Evolutionary conservation across 2,888 invertebrate species (phyloP).

Genomic region (Asteroscopus sphinx): DNA sequence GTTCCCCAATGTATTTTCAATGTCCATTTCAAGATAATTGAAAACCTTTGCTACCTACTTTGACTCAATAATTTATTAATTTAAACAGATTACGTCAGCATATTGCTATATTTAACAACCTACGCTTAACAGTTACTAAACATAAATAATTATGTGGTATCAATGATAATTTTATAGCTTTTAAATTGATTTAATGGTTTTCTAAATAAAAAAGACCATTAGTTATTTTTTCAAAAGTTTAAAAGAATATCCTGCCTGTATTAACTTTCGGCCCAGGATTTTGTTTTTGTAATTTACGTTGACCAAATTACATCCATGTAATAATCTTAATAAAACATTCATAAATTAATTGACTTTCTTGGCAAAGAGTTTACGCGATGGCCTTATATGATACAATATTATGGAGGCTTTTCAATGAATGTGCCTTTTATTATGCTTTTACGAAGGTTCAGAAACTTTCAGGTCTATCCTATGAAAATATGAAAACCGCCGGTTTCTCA

Average conservation of each 20-base stretch:
- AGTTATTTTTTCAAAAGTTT: neutral
- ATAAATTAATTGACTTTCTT: conserved; percentile 18
- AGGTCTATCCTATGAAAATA: too few species aligned
- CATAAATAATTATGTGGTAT: conserved; percentile 33
- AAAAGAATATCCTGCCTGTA: conserved; percentile 7
- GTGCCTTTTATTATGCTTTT: conserved; percentile 7
- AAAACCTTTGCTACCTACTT: conserved; percentile 29
- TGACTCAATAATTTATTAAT: conserved; percentile 36
- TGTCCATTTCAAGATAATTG: conserved; percentile 48
- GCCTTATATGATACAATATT: conserved; percentile 8
- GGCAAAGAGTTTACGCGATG: conserved; percentile 25
- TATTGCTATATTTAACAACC: conserved; percentile 22
- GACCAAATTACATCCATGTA: neutral
- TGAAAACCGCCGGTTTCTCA: too few species aligned
- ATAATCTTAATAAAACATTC: conserved; percentile 7
- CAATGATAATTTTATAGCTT: conserved; percentile 32
- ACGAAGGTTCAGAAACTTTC: neutral
- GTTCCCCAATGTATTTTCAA: conserved; percentile 48
- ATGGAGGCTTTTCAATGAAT: conserved; percentile 8
- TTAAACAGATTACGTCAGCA: conserved; percentile 16
- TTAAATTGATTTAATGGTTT: conserved; percentile 32
- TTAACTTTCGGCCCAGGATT: conserved; percentile 1
- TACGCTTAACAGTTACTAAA: conserved; percentile 7
- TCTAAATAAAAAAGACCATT: neutral
- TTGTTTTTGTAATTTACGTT: conserved; percentile 7